Conservation (phyloP, 53 echinoderm and acorn worm species). For the Paelopatides confundens region DNA sequence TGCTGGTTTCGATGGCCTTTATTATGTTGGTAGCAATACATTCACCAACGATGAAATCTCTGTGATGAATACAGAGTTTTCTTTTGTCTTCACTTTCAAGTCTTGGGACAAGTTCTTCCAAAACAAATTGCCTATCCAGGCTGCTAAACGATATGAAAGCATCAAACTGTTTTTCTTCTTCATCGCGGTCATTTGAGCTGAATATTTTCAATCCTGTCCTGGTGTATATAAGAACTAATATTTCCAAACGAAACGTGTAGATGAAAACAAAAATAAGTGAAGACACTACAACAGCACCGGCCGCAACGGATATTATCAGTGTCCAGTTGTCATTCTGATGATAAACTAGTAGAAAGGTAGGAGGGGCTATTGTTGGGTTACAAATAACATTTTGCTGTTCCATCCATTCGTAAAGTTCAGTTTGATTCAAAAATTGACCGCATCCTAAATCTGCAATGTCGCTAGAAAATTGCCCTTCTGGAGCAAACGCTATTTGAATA, state of each 20-base stretch:
- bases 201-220: constrained; percentile 30
- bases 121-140: constrained; percentile 63
- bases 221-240: constrained; percentile 65
- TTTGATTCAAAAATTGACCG: constrained; percentile 21
- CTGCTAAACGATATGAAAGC: constrained; percentile 82
- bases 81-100: constrained; percentile 62
- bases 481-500: background rate
- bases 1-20: constrained; percentile 49
- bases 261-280: background rate
- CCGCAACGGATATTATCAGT: background rate
- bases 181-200: background rate
- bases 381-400: background rate
- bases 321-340: background rate
- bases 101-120: constrained; percentile 60
- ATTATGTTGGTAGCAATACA: constrained; percentile 72
- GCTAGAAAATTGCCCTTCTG: background rate
- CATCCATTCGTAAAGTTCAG: constrained; percentile 24
- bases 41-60: constrained; percentile 79
- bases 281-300: background rate
- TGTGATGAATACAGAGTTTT: constrained; percentile 72
- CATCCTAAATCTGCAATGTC: constrained; percentile 10
- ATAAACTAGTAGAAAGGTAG: background rate
- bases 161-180: constrained; percentile 63
- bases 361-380: background rate
- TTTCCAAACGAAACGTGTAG: constrained; percentile 43